Evolutionary conservation across 2,113 vertebrate species (phyloP).

Genomic region (Tautogolabrus adspersus): DNA sequence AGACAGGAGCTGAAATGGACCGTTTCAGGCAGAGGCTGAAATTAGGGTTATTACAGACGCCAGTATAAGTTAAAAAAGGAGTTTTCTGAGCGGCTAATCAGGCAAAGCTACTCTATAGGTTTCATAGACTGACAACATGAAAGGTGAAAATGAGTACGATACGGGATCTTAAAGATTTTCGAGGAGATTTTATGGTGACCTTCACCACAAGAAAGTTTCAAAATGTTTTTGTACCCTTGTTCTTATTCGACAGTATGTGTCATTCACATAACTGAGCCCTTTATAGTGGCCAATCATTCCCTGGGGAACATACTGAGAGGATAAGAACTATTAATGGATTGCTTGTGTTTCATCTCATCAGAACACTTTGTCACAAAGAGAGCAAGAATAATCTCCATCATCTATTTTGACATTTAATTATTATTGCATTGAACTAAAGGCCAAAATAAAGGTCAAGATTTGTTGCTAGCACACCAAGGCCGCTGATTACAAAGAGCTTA

Average conservation of each 20-base stretch:
- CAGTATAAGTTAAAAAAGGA: no score
- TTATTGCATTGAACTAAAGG: not conserved
- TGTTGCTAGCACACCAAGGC: not conserved
- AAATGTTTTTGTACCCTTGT: no score
- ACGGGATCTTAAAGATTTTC: no score
- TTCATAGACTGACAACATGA: no score
- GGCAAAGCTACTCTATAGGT: no score
- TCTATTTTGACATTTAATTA: conserved; percentile 1
- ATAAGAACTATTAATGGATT: not conserved
- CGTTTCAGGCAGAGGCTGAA: no score
- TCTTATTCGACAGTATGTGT: not conserved
- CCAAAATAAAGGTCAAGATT: not conserved
- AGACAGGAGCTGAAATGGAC: no score
- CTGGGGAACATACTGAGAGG: not conserved
- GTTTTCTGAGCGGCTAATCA: no score
- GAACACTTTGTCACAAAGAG: not conserved
- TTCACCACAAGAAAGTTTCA: no score
- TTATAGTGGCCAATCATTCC: not conserved
- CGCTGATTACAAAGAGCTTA: not conserved
- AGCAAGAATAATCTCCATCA: not conserved
- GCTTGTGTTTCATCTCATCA: not conserved
- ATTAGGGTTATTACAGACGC: no score
- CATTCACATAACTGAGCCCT: not conserved
- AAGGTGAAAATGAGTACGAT: no score
- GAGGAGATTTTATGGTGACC: no score